Evolutionary conservation across 2,113 vertebrate genomes (phyloP), one percentile per base, ranked within the genome.

Genomic region (Parus major): DNA sequence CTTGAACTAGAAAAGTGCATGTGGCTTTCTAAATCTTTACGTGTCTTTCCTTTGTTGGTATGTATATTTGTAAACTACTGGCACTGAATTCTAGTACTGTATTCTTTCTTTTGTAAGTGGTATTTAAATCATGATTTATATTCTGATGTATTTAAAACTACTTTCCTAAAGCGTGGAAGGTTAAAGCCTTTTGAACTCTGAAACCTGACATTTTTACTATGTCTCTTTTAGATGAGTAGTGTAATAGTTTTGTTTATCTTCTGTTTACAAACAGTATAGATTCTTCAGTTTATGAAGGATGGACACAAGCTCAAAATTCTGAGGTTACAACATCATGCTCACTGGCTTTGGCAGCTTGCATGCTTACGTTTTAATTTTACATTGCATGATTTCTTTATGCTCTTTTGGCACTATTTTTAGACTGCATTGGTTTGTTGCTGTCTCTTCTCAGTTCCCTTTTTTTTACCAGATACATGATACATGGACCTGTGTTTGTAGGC

Each of bases 1-100:
- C 91, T 95, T 98, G 88, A 97, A 92, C 72, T 96, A 96, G 68
- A 93, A 96, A 97, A 96, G 96, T 98, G 98, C 98, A 98, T 98
- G 98, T 97, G 85, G 90, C 94, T 98, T 97, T 97, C 94, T 98
- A 96, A 93, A 94, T 92, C 96, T 98, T 98, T 97, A 94, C 75
- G 15, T 97, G 71, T 93, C 86, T 86, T 88, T 96, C 65, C 53
- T 69, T 86, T 95, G 17, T 59, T 96, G 97, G 98, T 98, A 98
- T 94, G 97, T 98, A 98, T 93, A 87, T 90, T 94, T 92, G 31
- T 72, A 59, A 94, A 88, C 72, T 79, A 78, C 41, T 77, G 44
- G 9, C 72, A 75, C 33, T 46, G 75, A 86, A 64, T 83, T 95
- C 57, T 85, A 61, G 11, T 50, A 46, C 28, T 78, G 14, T 90